Base-by-base conservation (phyloP, 2,888 invertebrate genomes). In the Ochropacha duplaris region DNA sequence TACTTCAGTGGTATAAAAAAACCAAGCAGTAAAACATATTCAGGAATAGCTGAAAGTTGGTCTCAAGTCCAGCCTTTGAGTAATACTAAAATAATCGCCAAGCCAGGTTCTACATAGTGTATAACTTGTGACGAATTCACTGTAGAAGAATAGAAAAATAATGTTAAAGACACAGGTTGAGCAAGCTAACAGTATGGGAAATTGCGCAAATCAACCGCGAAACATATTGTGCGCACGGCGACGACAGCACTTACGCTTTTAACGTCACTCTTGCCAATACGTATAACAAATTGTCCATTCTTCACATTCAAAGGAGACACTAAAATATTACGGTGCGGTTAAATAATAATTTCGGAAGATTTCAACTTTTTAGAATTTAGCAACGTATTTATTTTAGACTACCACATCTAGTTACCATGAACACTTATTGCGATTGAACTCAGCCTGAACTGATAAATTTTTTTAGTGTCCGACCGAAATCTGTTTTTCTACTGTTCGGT, bases 201-300 rank as follows among this genome's bases (percentile, higher is more conserved):
- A 12, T 36, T 36, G 36, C 36, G 36, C 36, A 49, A 49, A 49
- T 22, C 19, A 49, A 49, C 49, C 49, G 49, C 36, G 4, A 36
- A 36, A 36, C 5, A n/a, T n/a, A 36, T 36, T 36, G 36, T 36
- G n/a, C n/a, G 6, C 36, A n/a, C 36, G 36, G n/a, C n/a, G 4
- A 36, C 36, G 36, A n/a, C 36, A 36, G n/a, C 1, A 36, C 36
- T n/a, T 36, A n/a, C 36, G 62, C 64, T 64, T 66, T 61, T 55
- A 54, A 54, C 60, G 58, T 55, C 50, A 50, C 26, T 50, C 26
- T 50, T 8, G 60, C 62, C 59, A 51, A 62, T 62, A 61, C 61
- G 62, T 51, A 19, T 51, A 16, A 28, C 28, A 51, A 51, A 51
- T 51, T 51, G 51, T 51, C 64, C 52, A 57, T 58, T 62, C 22